Base-by-base conservation (phyloP, 53 echinoderm and acorn worm species). In the Hippasteria phrygiana region DNA sequence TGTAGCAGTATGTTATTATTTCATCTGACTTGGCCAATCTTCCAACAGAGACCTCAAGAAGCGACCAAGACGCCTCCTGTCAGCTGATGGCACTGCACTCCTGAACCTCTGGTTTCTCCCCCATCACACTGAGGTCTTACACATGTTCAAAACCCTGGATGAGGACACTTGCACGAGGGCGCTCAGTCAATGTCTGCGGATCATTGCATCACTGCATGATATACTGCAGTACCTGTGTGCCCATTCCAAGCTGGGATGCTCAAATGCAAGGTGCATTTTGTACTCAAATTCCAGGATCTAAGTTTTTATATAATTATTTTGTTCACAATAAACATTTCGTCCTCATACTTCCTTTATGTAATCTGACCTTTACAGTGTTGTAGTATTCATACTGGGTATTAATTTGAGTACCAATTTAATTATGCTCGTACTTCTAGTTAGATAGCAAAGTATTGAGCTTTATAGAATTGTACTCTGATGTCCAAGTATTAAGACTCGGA, bases 71-170 rank as follows among this genome's bases (percentile, higher is more conserved):
- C 93, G 96, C 55, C 94, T 94, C 0, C 87, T 99, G 0, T 99
- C 99, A 6, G 75, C 93, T 20, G 96, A 96, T 28, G 95, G 94
- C 39, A 31, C 91, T 6, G 93, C 90, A 2, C 80, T 99, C 5
- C 89, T 99, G 39, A 99, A 99, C 65, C 75, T 99, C 14, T 96
- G 96, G 99, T 99, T 99, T 67, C 85, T 99, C 9, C 99, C 99
- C 31, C 99, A 96, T 42, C 96, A 94, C 90, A 74, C 96, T 0
- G 99, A 99, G 77, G 91, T 96, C 1, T 85, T 99, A 18, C 90
- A 93, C 42, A 93, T 93, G 93, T 96, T 96, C 56, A 99, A 99
- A 86, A 96, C 91, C 47, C 84, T 98, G 74, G 98, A 98, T 42
- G 93, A 95, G 20, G 98, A 92, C 27, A 78, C 94, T 35, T 96